Evolutionary conservation across 2,888 invertebrate genomes (phyloP).

Genomic region (Elegia similella): DNA sequence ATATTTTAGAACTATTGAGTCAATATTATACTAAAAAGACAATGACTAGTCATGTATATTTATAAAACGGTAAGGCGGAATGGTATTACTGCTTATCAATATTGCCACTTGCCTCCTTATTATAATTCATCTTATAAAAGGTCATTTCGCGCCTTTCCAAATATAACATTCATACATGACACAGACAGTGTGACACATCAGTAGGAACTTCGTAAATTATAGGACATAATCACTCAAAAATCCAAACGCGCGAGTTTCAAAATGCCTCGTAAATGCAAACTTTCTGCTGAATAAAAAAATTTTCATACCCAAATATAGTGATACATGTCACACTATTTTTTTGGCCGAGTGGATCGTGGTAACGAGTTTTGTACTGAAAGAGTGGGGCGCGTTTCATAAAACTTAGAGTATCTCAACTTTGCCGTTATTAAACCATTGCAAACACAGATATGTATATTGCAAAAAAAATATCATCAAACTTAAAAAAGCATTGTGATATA

Average conservation of each 20-base stretch:
- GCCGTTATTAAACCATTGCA: no score
- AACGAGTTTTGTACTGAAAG: no score
- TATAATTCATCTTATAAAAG: no score
- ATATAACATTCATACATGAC: conserved; percentile 1
- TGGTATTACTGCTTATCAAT: conserved; percentile 6
- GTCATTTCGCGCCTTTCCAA: background rate
- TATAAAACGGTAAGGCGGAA: conserved; percentile 12
- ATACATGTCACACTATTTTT: no score
- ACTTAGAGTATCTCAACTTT: no score
- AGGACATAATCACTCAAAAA: background rate
- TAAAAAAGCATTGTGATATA: no score
- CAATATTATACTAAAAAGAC: background rate
- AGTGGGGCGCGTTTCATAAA: no score
- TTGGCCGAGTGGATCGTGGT: no score
- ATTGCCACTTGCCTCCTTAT: background rate
- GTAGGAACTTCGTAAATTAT: background rate
- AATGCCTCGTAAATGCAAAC: conserved; percentile 6
- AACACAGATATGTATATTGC: no score
- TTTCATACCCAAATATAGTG: background rate
- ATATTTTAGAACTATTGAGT: background rate
- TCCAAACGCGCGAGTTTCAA: background rate
- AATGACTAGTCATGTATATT: conserved; percentile 12
- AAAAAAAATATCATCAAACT: no score
- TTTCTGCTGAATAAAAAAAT: background rate
- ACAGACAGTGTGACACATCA: conserved; percentile 6